Evolutionary conservation across 1,140 invertebrate species (phyloP), one percentile per base, ranked within the genome.

Genomic region (Sitobion miscanthi): DNA sequence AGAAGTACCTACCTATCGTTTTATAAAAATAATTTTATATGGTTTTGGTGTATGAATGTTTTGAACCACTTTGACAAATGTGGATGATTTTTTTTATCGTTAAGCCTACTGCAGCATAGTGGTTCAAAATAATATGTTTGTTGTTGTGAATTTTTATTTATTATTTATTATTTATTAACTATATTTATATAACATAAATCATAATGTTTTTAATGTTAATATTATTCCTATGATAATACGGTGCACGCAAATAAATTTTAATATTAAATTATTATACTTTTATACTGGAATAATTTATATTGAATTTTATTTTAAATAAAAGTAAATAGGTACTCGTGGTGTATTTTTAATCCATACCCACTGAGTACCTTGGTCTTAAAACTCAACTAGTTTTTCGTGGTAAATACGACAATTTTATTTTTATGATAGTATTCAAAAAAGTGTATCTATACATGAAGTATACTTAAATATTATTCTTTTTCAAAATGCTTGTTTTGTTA

Each of bases 1-100:
- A n/a, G 14, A n/a, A n/a, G n/a, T 49, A 52, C 49, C 0, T 49
- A 52, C 49, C 0, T 88, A 52, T 49, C 20, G n/a, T 54, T 57
- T 20, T 45, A 69, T 23, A n/a, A 62, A 69, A 45, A 62, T 8
- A n/a, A 90, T 45, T 45, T 2, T 14, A 45, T n/a, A 42, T 45
- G 38, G 42, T 42, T 69, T 45, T 6, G 38, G 3, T 89, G 23
- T 38, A 25, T 42, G 21, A 90, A 52, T 87, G 9, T 89, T 90
- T 90, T 90, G 89, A 90, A 90, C 54, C 38, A n/a, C 54, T 69
- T 90, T 69, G 89, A 42, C n/a, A 14, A 45, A 42, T 21, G 89
- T 90, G 89, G 89, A 90, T 90, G 52, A 62, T 90, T 90, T 52
- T 5, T 88, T 57, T 90, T 69, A 69, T 90, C n/a, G 38, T 90